Evolutionary conservation across 1,140 invertebrate species (phyloP), one percentile per base, ranked within the genome.

Genomic region (Papilio polyxenes): DNA sequence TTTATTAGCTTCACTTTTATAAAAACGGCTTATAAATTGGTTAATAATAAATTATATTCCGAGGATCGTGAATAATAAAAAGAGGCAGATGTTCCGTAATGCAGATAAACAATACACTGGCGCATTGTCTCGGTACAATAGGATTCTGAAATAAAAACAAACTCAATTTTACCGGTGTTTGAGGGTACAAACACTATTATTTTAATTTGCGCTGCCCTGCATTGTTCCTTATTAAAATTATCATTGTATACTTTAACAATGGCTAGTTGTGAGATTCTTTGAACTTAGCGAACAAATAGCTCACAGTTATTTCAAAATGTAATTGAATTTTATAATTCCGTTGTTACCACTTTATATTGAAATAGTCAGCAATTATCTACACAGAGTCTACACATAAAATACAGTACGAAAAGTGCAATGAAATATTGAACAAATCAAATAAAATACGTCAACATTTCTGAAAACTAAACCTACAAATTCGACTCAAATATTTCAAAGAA

Each of bases 141-240:
- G 65, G 65, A 72, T 72, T 72, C 65, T 72, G 65, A 37, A 72
- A 72, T 72, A 72, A 72, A 72, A 72, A 72, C 31, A 72, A 72
- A 72, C 13, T 72, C 65, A 72, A 72, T 72, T 72, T 72, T 6
- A 72, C 65, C 65, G 65, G 65, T 72, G 65, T 72, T 72, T 72
- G 65, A 72, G 65, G 13, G 65, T 15, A 72, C 31, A 72, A 72
- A 72, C 65, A 72, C 65, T 40, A 72, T 72, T 72, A 31, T 72
- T 72, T 72, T 72, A 72, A 72, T 72, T 72, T 40, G 31, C 31
- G 11, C 31, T 37, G 31, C 31, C 65, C 31, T 37, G 65, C 31
- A 72, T 72, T 72, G 65, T 72, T 72, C 13, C 65, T 11, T 72
- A 72, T 37, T 72, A 17, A 72, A 72, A 72, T 72, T 40, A 72